Evolutionary conservation across 2,797 vertebrate genomes (phyloP).

Genomic region (Rhabdomys pumilio): DNA sequence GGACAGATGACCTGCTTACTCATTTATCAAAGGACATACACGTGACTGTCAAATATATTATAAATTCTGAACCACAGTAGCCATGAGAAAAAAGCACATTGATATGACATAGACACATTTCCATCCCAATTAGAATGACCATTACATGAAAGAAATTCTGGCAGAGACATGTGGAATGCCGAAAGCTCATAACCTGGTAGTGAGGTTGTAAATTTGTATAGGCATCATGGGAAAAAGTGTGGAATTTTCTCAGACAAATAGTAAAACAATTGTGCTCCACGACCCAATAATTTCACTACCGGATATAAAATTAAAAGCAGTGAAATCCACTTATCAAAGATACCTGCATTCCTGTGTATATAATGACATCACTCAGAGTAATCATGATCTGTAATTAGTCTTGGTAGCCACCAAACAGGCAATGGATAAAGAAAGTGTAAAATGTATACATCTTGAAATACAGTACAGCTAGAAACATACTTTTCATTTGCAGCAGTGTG

Average conservation of each 20-base stretch:
- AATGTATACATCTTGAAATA: not conserved
- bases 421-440: not conserved
- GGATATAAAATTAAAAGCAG: not conserved
- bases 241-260: not conserved
- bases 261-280: not conserved
- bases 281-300: no score
- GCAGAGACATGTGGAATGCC: no score
- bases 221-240: not conserved
- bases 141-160: not conserved
- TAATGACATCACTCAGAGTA: not conserved
- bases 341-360: not conserved
- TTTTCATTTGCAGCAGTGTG: not conserved
- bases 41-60: not conserved
- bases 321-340: not conserved
- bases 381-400: not conserved
- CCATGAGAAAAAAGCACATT: not conserved
- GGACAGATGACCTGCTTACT: not conserved
- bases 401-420: no score
- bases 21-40: conserved; percentile 6
- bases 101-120: not conserved
- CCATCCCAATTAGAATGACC: not conserved
- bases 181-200: not conserved
- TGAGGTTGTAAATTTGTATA: not conserved
- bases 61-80: not conserved
- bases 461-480: not conserved